Percentiles rank a stretch among this genome's conserved stretches.
phyloP scores from a whole-genome alignment of 92 coral and sea anemone species.

The Diadumene lineata region DNA sequence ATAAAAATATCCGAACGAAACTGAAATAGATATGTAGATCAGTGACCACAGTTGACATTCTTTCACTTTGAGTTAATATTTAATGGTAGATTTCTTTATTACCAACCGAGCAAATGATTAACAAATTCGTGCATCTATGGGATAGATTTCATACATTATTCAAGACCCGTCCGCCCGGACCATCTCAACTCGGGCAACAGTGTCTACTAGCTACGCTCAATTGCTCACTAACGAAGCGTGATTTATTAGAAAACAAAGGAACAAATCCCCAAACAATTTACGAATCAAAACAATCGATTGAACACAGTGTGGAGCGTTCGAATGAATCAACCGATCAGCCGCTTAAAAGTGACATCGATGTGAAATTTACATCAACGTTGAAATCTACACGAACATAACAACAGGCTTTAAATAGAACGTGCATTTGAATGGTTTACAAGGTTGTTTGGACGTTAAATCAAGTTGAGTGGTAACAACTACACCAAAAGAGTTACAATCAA shows the following conservation, averaged over 20 bases:
- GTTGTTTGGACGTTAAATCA: conserved; percentile 51
- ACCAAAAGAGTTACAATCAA: conserved; percentile 14
- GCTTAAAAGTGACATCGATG: background rate
- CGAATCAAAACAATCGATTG: background rate
- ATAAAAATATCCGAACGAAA: conserved; percentile 11
- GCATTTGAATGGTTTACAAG: conserved; percentile 25
- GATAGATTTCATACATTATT: conserved; percentile 87
- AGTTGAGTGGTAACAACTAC: conserved; percentile 27
- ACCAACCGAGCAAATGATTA: conserved; percentile 87
- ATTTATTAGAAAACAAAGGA: background rate
- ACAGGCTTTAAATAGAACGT: conserved; percentile 19
- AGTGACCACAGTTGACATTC: conserved; percentile 43
- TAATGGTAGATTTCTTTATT: conserved; percentile 67
- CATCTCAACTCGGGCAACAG: no score
- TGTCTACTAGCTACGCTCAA: conserved; percentile 18
- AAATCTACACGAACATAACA: conserved; percentile 34
- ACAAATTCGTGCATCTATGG: conserved; percentile 72
- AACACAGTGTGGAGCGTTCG: background rate
- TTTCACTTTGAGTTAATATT: conserved; percentile 78
- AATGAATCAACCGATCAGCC: background rate
- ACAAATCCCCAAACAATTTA: background rate
- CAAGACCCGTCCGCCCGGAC: conserved; percentile 44
- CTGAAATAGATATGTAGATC: conserved; percentile 11
- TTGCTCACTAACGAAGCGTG: conserved; percentile 10
- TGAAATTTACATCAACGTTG: no score